These are phyloP conservation scores for Drosophila kohkoa DNA, from an alignment of 1,140 invertebrate species.

Conservation along the genomic window DNA sequence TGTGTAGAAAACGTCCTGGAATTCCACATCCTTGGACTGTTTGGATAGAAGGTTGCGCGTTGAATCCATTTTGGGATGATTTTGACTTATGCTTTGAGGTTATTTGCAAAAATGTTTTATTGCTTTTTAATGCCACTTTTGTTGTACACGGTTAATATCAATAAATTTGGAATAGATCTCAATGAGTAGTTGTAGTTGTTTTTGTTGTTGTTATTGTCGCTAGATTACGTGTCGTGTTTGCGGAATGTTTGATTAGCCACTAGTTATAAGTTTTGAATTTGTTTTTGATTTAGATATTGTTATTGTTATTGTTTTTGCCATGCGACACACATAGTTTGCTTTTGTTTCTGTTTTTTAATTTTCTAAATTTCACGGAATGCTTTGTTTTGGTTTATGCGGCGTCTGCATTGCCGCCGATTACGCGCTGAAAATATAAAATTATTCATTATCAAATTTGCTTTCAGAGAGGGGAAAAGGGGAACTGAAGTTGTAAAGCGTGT, in stretches of 20 bases:
- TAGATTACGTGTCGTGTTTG: constrained; percentile 60
- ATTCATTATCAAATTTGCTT: constrained; percentile 53
- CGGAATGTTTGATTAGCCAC: constrained; percentile 67
- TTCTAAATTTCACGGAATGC: constrained; percentile 12
- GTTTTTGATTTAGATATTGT: constrained; percentile 35
- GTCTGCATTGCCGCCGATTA: constrained; percentile 46
- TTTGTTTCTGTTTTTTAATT: constrained; percentile 43
- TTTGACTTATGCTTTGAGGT: constrained; percentile 19
- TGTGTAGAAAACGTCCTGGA: constrained; percentile 82
- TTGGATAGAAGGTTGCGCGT: constrained; percentile 62
- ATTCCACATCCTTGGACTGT: constrained; percentile 82
- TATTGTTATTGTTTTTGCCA: constrained; percentile 41
- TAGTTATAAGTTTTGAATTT: constrained; percentile 27
- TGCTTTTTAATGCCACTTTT: constrained; percentile 51
- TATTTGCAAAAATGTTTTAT: constrained; percentile 34
- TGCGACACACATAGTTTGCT: constrained; percentile 42
- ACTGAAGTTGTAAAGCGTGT: constrained; percentile 27
- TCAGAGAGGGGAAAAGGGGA: neutral
- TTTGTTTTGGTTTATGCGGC: constrained; percentile 42
- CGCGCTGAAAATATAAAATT: constrained; percentile 75
- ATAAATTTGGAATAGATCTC: constrained; percentile 25
- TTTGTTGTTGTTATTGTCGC: constrained; percentile 38
- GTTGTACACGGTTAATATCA: constrained; percentile 11
- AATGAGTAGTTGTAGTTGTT: constrained; percentile 9
- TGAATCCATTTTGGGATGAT: constrained; percentile 61